A percentile compares a stretch with the other conserved stretches of the same genome.
Conservation (phyloP, 2,888 invertebrate species). For the Thera britannica region DNA sequence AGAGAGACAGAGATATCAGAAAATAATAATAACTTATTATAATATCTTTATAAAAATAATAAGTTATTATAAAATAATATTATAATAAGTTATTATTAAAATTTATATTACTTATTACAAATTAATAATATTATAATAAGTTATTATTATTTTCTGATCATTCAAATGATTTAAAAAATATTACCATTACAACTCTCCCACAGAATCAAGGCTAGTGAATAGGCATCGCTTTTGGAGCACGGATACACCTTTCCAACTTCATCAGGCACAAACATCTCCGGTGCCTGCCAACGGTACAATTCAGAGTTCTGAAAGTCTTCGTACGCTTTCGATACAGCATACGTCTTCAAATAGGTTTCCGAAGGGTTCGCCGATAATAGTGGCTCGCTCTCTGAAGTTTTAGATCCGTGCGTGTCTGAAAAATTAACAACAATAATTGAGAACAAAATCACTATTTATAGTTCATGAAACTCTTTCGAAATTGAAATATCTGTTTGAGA, state of each 20-base stretch:
- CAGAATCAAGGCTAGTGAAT: slow-evolving; percentile 70
- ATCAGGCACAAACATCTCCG: slow-evolving; percentile 70
- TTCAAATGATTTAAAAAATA: slow-evolving; percentile 13
- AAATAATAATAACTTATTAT: too few species aligned
- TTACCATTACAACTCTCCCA: slow-evolving; percentile 81
- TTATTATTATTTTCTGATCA: not conserved
- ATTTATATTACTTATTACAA: too few species aligned
- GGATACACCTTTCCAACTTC: slow-evolving; percentile 65
- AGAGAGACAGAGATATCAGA: too few species aligned
- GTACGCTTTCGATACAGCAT: slow-evolving; percentile 61
- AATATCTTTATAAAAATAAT: too few species aligned
- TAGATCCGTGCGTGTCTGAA: slow-evolving; percentile 57
- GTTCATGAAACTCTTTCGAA: too few species aligned
- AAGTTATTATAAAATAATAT: too few species aligned
- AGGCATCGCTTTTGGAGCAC: slow-evolving; percentile 73
- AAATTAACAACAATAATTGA: slow-evolving; percentile 47
- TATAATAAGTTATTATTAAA: too few species aligned
- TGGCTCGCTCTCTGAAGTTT: slow-evolving; percentile 62
- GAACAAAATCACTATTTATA: too few species aligned
- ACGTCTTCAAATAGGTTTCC: slow-evolving; percentile 58
- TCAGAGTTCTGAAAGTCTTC: slow-evolving; percentile 55
- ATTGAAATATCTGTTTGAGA: too few species aligned
- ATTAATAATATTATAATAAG: too few species aligned
- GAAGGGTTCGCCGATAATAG: slow-evolving; percentile 67
- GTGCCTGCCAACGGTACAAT: slow-evolving; percentile 74